Base-by-base conservation (phyloP, 2,797 vertebrate genomes). In the Sylvia borin region DNA sequence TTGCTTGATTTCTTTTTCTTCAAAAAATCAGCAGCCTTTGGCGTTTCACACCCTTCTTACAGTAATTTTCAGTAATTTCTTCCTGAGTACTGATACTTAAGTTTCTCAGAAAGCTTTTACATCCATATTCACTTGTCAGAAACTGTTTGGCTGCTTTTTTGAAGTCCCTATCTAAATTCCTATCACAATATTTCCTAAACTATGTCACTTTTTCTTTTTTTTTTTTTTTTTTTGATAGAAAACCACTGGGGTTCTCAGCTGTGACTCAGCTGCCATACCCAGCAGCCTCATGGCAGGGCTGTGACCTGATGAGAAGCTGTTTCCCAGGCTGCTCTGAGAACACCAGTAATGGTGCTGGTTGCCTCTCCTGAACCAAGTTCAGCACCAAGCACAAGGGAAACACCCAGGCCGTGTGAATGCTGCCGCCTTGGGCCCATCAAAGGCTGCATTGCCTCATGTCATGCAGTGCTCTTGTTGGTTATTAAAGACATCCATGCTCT, bases 321-420 rank as follows among this genome's bases (percentile, higher is more conserved):
- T 92, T 43, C 29, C 18, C 19, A 24, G 34, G 34, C 78, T 82
- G 55, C 26, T 66, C 20, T 7, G 5, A 72, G 81, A 66, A 50
- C 47, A 32, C 34, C 32, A 31, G 21, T 8, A 32, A 27, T 43
- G 51, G 51, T 61, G 21, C 8, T 16, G 38, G 25, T 80, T 82
- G 55, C 53, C 38, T 77, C 58, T 72, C 34, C 47, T 16, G 22
- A 79, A 20, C 43, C n/a, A 25, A 19, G 25, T 36, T 71, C 3
- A 57, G 55, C 29, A 21, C 43, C 0, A 1, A 60, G 75, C 31
- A 31, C 17, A 13, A 14, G 36, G 48, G 60, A 62, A 66, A 51
- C 31, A n/a, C 65, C 48, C 9, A 7, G 40, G 60, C 53, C 0
- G 0, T 24, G 40, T 1, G 7, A 43, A 53, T 0, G 0, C 26